Conservation (phyloP, 2,113 vertebrate genomes). For the Gallinago paraguaiae region DNA sequence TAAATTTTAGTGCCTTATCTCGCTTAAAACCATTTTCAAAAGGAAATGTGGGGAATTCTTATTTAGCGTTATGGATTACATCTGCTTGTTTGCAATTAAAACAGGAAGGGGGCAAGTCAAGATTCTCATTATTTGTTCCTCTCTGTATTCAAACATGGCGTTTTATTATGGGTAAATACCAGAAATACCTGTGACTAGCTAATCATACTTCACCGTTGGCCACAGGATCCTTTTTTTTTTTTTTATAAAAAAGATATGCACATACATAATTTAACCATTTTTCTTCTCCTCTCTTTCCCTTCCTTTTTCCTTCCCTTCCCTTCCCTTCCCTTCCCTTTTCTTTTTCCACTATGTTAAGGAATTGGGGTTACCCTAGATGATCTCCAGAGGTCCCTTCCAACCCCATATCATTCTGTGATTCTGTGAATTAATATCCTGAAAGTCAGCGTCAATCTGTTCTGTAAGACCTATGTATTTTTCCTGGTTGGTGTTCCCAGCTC, state of each 20-base stretch:
- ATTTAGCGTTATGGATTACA: not conserved
- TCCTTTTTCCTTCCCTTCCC: too few species aligned
- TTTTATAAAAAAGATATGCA: not conserved
- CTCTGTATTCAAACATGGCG: not conserved
- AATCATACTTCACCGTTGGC: not conserved
- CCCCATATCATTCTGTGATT: too few species aligned
- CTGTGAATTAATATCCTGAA: not conserved
- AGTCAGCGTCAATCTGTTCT: not conserved
- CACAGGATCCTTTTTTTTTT: not conserved
- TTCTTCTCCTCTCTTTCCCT: too few species aligned
- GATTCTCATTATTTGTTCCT: not conserved
- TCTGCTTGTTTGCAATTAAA: slow-evolving; percentile 32
- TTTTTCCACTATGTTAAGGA: too few species aligned
- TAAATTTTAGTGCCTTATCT: slow-evolving; percentile 57
- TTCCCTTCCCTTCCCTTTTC: rapidly evolving
- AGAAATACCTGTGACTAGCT: not conserved
- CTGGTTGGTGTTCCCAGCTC: not conserved
- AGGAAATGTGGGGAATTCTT: not conserved
- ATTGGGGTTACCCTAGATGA: too few species aligned
- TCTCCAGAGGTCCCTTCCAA: too few species aligned
- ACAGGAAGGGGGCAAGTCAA: not conserved
- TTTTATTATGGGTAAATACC: not conserved
- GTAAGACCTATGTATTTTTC: not conserved
- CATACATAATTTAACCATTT: not conserved
- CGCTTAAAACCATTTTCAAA: slow-evolving; percentile 50